Conservation (phyloP, 2,888 invertebrate genomes). For the Platypus cylindrus region DNA sequence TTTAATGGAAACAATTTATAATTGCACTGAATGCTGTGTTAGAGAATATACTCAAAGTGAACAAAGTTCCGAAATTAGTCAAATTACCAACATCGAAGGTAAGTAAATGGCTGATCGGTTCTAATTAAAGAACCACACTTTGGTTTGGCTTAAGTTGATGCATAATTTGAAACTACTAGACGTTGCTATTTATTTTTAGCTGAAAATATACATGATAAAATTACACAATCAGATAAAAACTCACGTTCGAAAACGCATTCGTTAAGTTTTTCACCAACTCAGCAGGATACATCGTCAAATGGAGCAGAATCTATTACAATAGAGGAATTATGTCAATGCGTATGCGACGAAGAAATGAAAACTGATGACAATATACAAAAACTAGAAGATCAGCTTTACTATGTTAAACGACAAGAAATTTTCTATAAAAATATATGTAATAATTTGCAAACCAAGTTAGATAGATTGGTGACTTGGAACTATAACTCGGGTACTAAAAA, state of each 20-base stretch:
- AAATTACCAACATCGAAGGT: no score
- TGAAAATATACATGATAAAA: no score
- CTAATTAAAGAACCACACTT: no score
- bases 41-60: not conserved
- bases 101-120: no score
- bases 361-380: conserved; percentile 12
- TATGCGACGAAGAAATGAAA: conserved; percentile 16
- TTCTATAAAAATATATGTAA: conserved; percentile 17
- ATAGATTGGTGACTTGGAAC: conserved; percentile 5
- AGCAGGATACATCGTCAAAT: no score
- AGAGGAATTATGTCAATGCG: conserved; percentile 10
- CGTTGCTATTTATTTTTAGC: no score
- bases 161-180: no score
- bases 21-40: conserved; percentile 9
- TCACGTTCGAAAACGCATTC: no score
- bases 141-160: no score
- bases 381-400: conserved; percentile 14
- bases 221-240: no score
- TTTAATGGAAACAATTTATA: conserved; percentile 5
- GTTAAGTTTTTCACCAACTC: no score
- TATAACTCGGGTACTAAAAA: conserved; percentile 15
- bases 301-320: not conserved
- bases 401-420: conserved; percentile 13
- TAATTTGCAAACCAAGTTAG: conserved; percentile 14
- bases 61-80: not conserved